phyloP scores from a whole-genome alignment of 2,113 vertebrate genomes.

The Phalacrocorax brasilianus region DNA sequence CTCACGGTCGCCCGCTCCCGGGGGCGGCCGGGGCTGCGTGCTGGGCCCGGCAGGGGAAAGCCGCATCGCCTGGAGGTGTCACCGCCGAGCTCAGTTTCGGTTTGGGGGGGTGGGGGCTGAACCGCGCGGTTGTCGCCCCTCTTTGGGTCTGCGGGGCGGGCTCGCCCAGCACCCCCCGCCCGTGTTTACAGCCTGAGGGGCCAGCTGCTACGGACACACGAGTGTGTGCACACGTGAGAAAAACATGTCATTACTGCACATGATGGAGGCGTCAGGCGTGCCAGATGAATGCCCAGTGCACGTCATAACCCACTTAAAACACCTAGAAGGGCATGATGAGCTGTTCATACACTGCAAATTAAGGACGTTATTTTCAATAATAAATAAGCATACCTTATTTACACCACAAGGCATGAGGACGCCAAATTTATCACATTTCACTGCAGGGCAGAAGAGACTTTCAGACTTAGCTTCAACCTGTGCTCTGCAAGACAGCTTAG shows the following conservation, averaged over 20 bases:
- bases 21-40: too few species aligned
- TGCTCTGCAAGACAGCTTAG: not conserved
- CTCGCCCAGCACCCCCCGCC: too few species aligned
- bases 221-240: fast-evolving
- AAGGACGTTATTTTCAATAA: not conserved
- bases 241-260: not conserved
- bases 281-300: fast-evolving
- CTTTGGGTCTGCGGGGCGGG: fast-evolving
- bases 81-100: not conserved
- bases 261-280: fast-evolving
- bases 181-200: fast-evolving
- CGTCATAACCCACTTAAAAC: too few species aligned
- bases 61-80: not conserved
- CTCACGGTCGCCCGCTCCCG: not conserved
- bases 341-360: not conserved
- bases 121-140: too few species aligned
- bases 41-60: not conserved
- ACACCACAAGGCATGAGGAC: not conserved
- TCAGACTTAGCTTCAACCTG: not conserved
- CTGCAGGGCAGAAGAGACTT: not conserved
- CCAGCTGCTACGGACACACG: fast-evolving
- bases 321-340: not conserved
- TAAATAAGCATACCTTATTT: not conserved
- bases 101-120: too few species aligned
- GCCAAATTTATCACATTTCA: not conserved